These are phyloP conservation scores for Heliothis peltigera DNA, from an alignment of 2,888 invertebrate genomes.

Conservation along the genomic window DNA sequence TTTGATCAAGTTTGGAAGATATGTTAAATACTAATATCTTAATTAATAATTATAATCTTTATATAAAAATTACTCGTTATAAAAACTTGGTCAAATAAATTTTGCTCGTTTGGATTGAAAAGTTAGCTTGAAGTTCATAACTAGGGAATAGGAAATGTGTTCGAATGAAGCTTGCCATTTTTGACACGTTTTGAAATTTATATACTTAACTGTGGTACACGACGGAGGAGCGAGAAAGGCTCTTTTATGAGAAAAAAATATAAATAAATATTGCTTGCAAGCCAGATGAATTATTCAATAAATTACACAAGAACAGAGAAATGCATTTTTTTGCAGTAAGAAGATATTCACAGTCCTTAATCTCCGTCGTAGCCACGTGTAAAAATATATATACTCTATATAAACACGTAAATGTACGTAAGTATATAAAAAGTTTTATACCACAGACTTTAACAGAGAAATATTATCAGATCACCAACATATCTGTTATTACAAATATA, in stretches of 20 bases:
- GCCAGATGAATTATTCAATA: too few species aligned
- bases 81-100: constrained; percentile 55
- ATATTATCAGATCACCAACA: constrained; percentile 59
- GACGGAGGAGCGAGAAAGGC: constrained; percentile 1
- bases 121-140: constrained; percentile 46
- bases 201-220: constrained; percentile 43
- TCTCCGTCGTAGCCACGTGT: background rate
- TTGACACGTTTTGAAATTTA: constrained; percentile 62
- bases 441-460: background rate
- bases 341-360: background rate
- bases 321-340: too few species aligned
- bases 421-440: constrained; percentile 1
- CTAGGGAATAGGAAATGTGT: constrained; percentile 55
- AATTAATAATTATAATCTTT: constrained; percentile 38
- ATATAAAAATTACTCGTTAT: constrained; percentile 32
- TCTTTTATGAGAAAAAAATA: background rate
- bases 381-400: background rate
- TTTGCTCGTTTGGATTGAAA: constrained; percentile 51
- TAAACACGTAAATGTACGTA: background rate
- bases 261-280: background rate
- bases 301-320: too few species aligned
- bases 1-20: constrained; percentile 58
- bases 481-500: constrained; percentile 64
- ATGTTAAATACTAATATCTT: constrained; percentile 39
- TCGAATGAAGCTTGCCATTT: constrained; percentile 60